phyloP scores from a whole-genome alignment of 1,140 invertebrate genomes.

The Papilio aristodemus region DNA sequence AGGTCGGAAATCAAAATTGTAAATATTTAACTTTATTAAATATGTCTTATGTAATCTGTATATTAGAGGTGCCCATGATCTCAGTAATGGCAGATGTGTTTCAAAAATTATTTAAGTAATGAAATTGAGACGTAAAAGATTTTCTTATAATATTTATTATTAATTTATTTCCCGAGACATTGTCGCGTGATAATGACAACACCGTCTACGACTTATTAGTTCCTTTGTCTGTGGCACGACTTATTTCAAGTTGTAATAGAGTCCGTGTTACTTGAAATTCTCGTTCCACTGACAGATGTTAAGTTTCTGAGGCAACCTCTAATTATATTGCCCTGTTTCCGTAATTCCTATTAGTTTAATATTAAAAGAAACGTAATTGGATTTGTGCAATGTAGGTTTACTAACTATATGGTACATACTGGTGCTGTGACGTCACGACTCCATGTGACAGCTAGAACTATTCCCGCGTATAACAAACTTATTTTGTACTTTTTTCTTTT shows the following conservation, averaged over 20 bases:
- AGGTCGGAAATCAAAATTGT: slow-evolving; percentile 30
- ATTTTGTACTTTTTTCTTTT: slow-evolving; percentile 4
- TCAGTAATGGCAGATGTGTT: slow-evolving; percentile 44
- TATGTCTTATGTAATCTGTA: slow-evolving; percentile 26
- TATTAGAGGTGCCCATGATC: slow-evolving; percentile 54
- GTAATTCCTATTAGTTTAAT: slow-evolving; percentile 47
- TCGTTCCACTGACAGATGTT: slow-evolving; percentile 32
- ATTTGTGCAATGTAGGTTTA: slow-evolving; percentile 58
- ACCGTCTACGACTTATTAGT: background rate
- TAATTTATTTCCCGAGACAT: slow-evolving; percentile 33
- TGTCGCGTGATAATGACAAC: background rate
- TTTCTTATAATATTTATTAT: slow-evolving; percentile 37
- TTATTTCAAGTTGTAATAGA: slow-evolving; percentile 27
- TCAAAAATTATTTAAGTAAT: slow-evolving; percentile 36
- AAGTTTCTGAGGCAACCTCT: slow-evolving; percentile 42
- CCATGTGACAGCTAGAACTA: background rate
- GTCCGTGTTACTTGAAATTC: slow-evolving; percentile 10
- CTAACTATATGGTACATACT: slow-evolving; percentile 27
- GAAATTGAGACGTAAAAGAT: slow-evolving; percentile 27
- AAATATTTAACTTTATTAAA: slow-evolving; percentile 22
- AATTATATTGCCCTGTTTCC: slow-evolving; percentile 31
- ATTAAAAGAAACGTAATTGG: slow-evolving; percentile 47
- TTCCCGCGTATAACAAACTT: slow-evolving; percentile 16
- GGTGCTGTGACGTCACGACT: slow-evolving; percentile 20
- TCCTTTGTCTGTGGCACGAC: slow-evolving; percentile 30